Evolutionary conservation across 2,113 vertebrate genomes (phyloP), one percentile per base, ranked within the genome.

Genomic region (Peromyscus leucopus): DNA sequence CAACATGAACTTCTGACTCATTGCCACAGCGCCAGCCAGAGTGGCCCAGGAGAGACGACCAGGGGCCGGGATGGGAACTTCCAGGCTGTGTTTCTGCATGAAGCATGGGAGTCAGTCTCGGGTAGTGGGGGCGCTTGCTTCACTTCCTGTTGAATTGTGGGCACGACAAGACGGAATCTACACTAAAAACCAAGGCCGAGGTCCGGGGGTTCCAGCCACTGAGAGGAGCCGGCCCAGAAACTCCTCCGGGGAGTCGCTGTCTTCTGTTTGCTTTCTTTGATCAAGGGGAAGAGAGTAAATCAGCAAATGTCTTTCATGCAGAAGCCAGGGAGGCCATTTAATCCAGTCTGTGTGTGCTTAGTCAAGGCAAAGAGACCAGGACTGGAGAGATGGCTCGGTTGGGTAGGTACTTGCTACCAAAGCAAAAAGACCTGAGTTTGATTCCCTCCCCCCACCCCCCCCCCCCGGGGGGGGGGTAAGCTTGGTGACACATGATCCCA

Each of bases 131-230:
- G 26, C 28, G 0, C 72, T 42, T 59, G 0, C 72, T 42, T 59
- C 46, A 0, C 75, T 51, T 63, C 55, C 28, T 15, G 21, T 28
- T 46, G 72, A 19, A 11, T 33, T 46, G 33, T 1, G 1, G 19
- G n/a, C 15, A 9, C 16, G 19, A 51, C 26, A 59, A 36, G 33
- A 3, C 61, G 0, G 10, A 79, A 46, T 71, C 42, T 8, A 57
- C 7, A n/a, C 63, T 46, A 88, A 80, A n/a, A 79, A 6, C 31
- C 21, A 31, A 16, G 48, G 22, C 39, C 57, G 31, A 46, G 63
- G 31, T 13, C 5, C 0, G 1, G 11, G 2, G 48, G 51, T 84
- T 28, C 3, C 0, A 2, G 22, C 2, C 12, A 31, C 69, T 51
- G 28, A 76, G n/a, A 84, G 22, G 26, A 42, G 33, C 74, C 1